phyloP scores from a whole-genome alignment of 2,888 invertebrate species.

The Hoplodrina ambigua region DNA sequence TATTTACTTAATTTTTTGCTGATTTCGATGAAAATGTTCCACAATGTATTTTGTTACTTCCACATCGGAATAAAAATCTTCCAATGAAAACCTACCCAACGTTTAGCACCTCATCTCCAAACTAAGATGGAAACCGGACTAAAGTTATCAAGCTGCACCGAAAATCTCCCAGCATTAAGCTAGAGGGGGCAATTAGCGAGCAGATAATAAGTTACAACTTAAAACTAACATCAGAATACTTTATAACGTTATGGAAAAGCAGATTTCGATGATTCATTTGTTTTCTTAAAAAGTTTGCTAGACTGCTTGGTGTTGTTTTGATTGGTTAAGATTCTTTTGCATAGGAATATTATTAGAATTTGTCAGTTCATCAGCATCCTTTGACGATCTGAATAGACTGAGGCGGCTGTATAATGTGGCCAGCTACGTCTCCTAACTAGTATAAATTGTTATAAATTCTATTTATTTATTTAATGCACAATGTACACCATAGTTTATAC shows the following conservation, averaged over 20 bases:
- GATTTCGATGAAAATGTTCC: no score
- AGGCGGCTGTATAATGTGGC: no score
- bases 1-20: no score
- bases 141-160: slow-evolving; percentile 62
- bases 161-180: slow-evolving; percentile 72
- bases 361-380: no score
- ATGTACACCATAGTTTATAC: no score
- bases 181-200: slow-evolving; percentile 78
- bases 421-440: no score
- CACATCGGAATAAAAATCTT: not conserved
- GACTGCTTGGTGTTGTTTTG: not conserved
- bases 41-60: no score
- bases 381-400: no score
- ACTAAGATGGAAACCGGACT: slow-evolving; percentile 26
- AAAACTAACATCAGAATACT: slow-evolving; percentile 60
- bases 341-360: no score
- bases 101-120: slow-evolving; percentile 38
- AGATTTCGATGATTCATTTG: slow-evolving; percentile 36
- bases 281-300: slow-evolving; percentile 32
- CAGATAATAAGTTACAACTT: slow-evolving; percentile 75
- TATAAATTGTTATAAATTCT: no score
- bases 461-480: no score
- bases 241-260: slow-evolving; percentile 26
- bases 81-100: slow-evolving; percentile 5
- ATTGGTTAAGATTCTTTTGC: no score